Evolutionary conservation across 2,113 vertebrate species (phyloP), one percentile per base, ranked within the genome.

Genomic region (Microtus pennsylvanicus): DNA sequence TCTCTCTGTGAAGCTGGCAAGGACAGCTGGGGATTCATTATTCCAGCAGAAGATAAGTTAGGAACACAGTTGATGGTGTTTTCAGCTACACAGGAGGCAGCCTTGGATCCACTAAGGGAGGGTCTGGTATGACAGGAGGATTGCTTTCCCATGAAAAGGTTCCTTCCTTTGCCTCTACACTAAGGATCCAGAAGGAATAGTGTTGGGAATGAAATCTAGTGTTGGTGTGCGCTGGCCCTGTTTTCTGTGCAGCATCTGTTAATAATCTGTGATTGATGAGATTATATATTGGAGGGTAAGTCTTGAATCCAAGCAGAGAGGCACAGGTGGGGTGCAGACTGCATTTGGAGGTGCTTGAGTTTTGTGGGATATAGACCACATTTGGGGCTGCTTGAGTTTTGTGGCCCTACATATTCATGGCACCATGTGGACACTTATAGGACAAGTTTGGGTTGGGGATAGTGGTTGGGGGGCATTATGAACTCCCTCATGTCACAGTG

Each of bases 351-450:
- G 70, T 58, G 13, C 19, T 30, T 61, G 58, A 26, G 16, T 67
- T 67, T 55, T 55, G 6, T 52, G 10, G 47, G 50, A 24, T 74
- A n/a, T 35, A 70, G 67, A 30, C 24, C 28, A 45, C 33, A 45
- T 87, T 42, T n/a, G 13, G 65, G 47, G 28, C 75, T 58, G 13
- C 19, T 33, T 61, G 58, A 33, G 16, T 72, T 67, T 58, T 58
- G 55, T 58, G 19, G 55, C n/a, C 21, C 58, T 61, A 5, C 38
- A 0, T 69, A 30, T 89, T 92, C 81, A 83, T 77, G 65, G 47
- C 3, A 0, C n/a, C 22, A 0, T n/a, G 50, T 11, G 50, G 11
- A 52, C 4, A 42, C 45, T 77, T 24, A 0, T 13, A 2, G 35
- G 65, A 52, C 85, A 93, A 38, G 77, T 61, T 47, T 76, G 55